A percentile compares a stretch with the other conserved stretches of the same genome.
Evolutionary conservation across 2,797 vertebrate genomes (phyloP).

Genomic region (Xenopus petersii): DNA sequence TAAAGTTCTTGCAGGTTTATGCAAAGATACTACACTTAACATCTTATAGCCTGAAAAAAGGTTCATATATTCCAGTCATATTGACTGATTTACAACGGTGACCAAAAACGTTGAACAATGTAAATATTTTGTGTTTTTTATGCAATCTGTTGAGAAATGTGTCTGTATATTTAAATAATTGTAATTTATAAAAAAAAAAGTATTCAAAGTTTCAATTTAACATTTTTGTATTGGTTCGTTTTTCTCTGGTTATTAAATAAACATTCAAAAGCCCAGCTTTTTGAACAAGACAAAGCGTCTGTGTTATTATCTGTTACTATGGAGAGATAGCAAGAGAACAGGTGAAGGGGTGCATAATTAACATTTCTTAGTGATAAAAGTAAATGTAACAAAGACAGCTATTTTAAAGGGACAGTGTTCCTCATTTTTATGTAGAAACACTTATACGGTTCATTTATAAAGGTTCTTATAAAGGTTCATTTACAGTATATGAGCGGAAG

Average conservation of each 20-base stretch:
- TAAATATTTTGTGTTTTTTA: slow-evolving; percentile 50
- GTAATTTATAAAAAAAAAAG: slow-evolving; percentile 57
- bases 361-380: too few relatives aligned
- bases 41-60: background rate
- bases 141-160: slow-evolving; percentile 37
- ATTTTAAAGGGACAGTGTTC: too few relatives aligned
- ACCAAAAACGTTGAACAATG: slow-evolving; percentile 48
- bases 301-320: too few relatives aligned
- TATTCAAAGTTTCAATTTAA: slow-evolving; percentile 47
- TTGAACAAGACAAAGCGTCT: too few relatives aligned
- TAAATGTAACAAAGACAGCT: too few relatives aligned
- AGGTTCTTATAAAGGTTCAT: too few relatives aligned
- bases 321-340: too few relatives aligned
- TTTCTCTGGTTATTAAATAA: slow-evolving; percentile 39
- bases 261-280: background rate
- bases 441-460: too few relatives aligned
- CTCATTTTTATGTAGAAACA: too few relatives aligned
- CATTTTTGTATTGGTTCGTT: slow-evolving; percentile 45
- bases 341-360: too few relatives aligned
- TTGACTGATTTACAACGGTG: slow-evolving; percentile 57
- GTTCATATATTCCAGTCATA: slow-evolving; percentile 56
- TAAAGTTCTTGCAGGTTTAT: background rate
- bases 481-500: too few relatives aligned
- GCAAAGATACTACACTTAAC: background rate
- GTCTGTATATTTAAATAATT: slow-evolving; percentile 55